Base-by-base conservation (phyloP, 2,888 invertebrate species). In the Nomada hirtipes region DNA sequence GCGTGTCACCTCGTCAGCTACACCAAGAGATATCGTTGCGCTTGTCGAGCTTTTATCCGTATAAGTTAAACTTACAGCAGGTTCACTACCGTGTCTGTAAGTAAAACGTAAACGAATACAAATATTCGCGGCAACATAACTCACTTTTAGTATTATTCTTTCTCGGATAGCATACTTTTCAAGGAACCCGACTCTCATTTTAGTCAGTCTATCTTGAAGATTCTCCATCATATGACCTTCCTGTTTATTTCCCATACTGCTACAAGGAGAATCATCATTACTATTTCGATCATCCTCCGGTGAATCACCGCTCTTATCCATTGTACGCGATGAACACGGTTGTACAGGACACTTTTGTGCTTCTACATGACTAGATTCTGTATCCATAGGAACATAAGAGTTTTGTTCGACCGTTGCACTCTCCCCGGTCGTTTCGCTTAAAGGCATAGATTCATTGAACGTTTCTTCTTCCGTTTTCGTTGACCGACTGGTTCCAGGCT, bases 41-140 rank as follows among this genome's bases (percentile, higher is more conserved):
- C 95, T 95, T 0, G 95, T 95, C 0, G 96, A 95, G 87, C 96
- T 95, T 91, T 96, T 95, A 87, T 95, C 95, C 20, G 95, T 95
- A 91, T 96, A 96, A 72, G 95, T 95, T 75, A 96, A 92, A 91
- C 95, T 95, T 63, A 96, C 95, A 67, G 96, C 95, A 10, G 96
- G 96, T 91, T 96, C 96, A 60, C 94, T 93, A 53, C 94, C 94
- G 91, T 95, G 94, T 90, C 95, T 95, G 70, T 13, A 89, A 88
- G 59, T 59, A 50, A 78, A 72, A 52, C 71, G 47, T 23, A 23
- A 13, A 67, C 29, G 11, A 77, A 77, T 50, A 61, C 10, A 64
- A 47, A 64, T 52, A 69, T 63, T 61, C 50, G 10, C 11, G 23
- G 7, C 2, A 59, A 13, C 60, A 20, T 13, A 50, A 67, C 15